Evolutionary conservation across 2,888 invertebrate genomes (phyloP).

Genomic region (Cephus spinipes): DNA sequence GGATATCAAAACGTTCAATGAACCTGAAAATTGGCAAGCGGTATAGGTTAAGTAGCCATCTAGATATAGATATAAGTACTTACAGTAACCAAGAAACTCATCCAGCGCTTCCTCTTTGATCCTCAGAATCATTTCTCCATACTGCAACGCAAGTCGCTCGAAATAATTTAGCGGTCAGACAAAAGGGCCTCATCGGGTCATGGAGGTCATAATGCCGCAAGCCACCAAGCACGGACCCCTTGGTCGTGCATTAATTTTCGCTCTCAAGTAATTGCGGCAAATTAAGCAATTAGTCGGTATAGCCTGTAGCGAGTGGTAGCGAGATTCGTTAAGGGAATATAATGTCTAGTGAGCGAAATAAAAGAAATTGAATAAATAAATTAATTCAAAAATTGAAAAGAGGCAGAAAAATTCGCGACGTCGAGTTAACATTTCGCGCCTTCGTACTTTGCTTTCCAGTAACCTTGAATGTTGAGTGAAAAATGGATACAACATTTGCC

Average conservation of each 20-base stretch:
- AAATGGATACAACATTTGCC: constrained; percentile 2
- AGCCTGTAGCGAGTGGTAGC: not conserved
- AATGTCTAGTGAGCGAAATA: not conserved
- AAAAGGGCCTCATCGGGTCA: not conserved
- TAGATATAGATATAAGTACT: not conserved
- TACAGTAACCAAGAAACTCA: not conserved
- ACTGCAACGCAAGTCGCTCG: not conserved
- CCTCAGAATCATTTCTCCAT: not conserved
- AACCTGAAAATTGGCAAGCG: not conserved
- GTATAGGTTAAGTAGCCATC: not conserved
- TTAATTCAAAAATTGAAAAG: not conserved
- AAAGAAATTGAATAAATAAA: not conserved
- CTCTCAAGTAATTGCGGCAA: not conserved
- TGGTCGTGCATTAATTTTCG: not conserved
- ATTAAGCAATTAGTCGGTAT: not conserved
- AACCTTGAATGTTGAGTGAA: not conserved
- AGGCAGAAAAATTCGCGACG: not conserved
- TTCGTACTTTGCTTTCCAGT: not conserved
- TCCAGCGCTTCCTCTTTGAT: not conserved
- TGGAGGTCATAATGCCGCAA: not conserved
- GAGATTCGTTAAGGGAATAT: not conserved
- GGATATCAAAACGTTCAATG: not conserved
- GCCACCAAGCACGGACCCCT: not conserved
- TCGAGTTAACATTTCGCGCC: not conserved
- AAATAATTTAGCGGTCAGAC: not conserved